Percentiles rank a stretch among this genome's conserved stretches.
These are phyloP conservation scores for Dermolepida albohirtum DNA, from an alignment of 2,888 invertebrate genomes.

Conservation along the genomic window DNA sequence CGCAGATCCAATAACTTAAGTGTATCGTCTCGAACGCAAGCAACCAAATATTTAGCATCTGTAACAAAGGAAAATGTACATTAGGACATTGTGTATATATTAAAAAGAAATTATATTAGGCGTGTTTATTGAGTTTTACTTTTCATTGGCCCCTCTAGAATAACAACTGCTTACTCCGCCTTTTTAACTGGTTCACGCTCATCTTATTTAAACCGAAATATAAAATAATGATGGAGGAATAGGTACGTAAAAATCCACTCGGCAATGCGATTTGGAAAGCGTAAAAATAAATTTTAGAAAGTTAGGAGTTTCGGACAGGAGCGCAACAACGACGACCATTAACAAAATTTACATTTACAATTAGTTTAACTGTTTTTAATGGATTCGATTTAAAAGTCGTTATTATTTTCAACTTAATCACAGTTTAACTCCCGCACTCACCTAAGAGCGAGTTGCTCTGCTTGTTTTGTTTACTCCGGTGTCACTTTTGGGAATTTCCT, in stretches of 20 bases:
- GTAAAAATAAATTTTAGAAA: slow-evolving; percentile 19
- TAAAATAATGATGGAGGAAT: slow-evolving; percentile 24
- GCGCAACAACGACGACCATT: slow-evolving; percentile 14
- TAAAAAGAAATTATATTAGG: too few relatives aligned
- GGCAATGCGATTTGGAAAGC: not conserved
- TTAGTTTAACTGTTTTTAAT: slow-evolving; percentile 51
- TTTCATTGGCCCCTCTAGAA: too few relatives aligned
- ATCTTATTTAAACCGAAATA: slow-evolving; percentile 13
- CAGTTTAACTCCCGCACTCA: slow-evolving; percentile 2
- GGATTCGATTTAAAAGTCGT: slow-evolving; percentile 34
- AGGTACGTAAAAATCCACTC: not conserved
- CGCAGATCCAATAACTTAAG: slow-evolving; percentile 94
- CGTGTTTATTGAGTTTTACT: too few relatives aligned
- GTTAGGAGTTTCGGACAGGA: not conserved
- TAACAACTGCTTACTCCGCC: too few relatives aligned
- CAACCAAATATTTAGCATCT: slow-evolving; percentile 91
- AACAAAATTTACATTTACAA: slow-evolving; percentile 57
- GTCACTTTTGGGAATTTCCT: slow-evolving; percentile 14
- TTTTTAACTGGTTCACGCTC: too few relatives aligned
- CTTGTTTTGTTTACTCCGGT: slow-evolving; percentile 11
- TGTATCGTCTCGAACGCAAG: slow-evolving; percentile 95
- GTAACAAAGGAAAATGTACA: slow-evolving; percentile 54
- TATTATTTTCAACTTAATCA: slow-evolving; percentile 34
- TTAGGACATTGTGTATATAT: not conserved
- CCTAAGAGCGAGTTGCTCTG: slow-evolving; percentile 1